A percentile compares a stretch with the other conserved stretches of the same genome.
Conservation (phyloP, 2,888 invertebrate species). For the Drosophila paramelanica region DNA sequence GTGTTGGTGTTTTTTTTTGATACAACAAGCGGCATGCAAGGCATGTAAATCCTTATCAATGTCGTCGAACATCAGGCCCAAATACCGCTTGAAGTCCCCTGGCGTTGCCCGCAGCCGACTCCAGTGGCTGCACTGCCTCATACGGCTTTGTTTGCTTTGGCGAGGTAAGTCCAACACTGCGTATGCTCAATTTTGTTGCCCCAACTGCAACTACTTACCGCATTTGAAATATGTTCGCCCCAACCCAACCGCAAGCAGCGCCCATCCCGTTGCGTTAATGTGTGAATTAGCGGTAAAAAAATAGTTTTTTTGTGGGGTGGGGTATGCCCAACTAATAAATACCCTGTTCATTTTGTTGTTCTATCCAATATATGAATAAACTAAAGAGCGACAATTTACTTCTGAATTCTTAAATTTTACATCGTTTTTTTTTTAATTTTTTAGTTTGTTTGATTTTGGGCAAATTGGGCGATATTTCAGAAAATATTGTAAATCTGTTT, state of each 20-base stretch:
- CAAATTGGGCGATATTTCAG: too few species aligned
- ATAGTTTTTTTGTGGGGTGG: neutral
- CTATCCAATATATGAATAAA: too few species aligned
- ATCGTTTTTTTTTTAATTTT: too few species aligned
- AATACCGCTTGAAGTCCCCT: constrained; percentile 49
- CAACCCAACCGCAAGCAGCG: neutral
- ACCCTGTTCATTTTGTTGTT: too few species aligned
- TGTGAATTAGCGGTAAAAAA: constrained; percentile 31
- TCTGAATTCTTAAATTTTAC: too few species aligned
- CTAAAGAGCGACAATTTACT: too few species aligned
- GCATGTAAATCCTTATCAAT: constrained; percentile 63
- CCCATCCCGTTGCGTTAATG: constrained; percentile 46
- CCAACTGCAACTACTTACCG: constrained; percentile 54
- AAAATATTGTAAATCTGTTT: too few species aligned
- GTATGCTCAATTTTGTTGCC: constrained; percentile 56
- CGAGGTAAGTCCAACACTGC: constrained; percentile 59
- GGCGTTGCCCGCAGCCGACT: constrained; percentile 55
- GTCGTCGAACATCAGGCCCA: constrained; percentile 51
- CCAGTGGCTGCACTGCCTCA: constrained; percentile 60
- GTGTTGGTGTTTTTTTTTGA: constrained; percentile 1
- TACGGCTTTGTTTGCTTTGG: constrained; percentile 57
- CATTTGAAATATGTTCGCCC: constrained; percentile 51
- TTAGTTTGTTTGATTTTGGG: too few species aligned
- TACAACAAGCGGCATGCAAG: constrained; percentile 21
- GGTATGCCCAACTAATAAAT: too few species aligned